Percentiles rank a stretch among this genome's conserved stretches.
Conservation (phyloP, 1,140 invertebrate genomes). For the Coenobita brevimanus region DNA sequence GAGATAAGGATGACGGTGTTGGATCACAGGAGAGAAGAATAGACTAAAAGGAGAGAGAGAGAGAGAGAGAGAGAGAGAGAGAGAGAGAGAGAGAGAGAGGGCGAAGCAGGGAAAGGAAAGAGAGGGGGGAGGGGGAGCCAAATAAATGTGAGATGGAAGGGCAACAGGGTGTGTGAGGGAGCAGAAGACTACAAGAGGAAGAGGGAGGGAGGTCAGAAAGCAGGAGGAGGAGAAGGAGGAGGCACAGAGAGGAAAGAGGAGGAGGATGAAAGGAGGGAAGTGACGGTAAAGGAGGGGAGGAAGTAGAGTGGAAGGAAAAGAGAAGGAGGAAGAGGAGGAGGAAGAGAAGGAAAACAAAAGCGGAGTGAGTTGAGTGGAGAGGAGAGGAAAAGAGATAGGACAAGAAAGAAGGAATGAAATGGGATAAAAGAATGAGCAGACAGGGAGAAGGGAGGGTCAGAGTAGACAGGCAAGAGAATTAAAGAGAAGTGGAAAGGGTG, state of each 20-base stretch:
- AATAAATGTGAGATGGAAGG: too few relatives aligned
- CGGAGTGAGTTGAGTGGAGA: background rate
- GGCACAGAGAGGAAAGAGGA: too few relatives aligned
- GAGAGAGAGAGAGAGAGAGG: conserved; percentile 21
- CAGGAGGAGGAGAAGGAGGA: too few relatives aligned
- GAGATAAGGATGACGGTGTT: too few relatives aligned
- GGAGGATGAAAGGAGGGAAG: too few relatives aligned
- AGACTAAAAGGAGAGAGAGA: background rate
- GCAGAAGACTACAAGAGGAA: too few relatives aligned
- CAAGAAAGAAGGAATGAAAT: background rate
- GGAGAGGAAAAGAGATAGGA: background rate
- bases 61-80: conserved; percentile 18
- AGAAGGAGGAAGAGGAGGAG: background rate
- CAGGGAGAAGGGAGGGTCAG: background rate
- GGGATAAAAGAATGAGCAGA: too few relatives aligned
- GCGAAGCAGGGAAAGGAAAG: conserved; percentile 15
- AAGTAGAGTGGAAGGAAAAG: background rate
- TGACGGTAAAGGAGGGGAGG: too few relatives aligned
- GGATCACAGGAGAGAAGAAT: too few relatives aligned
- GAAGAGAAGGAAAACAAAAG: background rate
- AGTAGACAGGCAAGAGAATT: background rate
- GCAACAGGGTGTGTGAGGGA: too few relatives aligned
- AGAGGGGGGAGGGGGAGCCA: too few relatives aligned
- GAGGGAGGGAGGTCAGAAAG: too few relatives aligned
- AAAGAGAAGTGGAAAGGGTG: background rate